These are phyloP conservation scores for Cepaea nemoralis DNA, from an alignment of 1,140 invertebrate species.

Conservation along the genomic window DNA sequence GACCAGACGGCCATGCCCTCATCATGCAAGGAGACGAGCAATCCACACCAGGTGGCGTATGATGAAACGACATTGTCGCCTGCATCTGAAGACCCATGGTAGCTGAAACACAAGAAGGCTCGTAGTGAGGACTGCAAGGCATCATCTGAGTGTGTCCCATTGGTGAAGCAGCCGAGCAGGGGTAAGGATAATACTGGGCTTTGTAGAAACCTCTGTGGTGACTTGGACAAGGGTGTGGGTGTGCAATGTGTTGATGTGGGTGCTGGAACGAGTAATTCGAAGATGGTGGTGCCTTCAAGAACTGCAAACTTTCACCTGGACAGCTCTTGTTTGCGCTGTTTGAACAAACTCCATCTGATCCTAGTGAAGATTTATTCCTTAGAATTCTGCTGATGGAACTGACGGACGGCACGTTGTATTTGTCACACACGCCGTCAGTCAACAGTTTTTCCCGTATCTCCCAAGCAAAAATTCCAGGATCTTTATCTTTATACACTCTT, in stretches of 20 bases:
- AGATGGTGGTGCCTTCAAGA: conserved; percentile 21
- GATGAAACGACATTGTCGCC: conserved; percentile 34
- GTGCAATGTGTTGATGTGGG: conserved; percentile 29
- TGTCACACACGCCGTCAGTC: conserved; percentile 89
- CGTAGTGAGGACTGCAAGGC: conserved; percentile 41
- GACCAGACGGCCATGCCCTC: no score
- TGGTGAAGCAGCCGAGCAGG: conserved; percentile 56
- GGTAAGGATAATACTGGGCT: conserved; percentile 65
- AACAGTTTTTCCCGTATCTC: conserved; percentile 88
- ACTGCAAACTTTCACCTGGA: conserved; percentile 15
- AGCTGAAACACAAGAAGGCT: neutral
- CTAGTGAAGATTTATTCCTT: conserved; percentile 81
- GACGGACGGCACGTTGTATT: conserved; percentile 98
- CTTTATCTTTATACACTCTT: conserved; percentile 91
- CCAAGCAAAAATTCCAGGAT: conserved; percentile 95
- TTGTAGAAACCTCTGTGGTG: conserved; percentile 58
- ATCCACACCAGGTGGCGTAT: no score
- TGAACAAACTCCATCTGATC: conserved; percentile 67
- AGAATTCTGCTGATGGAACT: conserved; percentile 94
- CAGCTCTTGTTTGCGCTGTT: conserved; percentile 19
- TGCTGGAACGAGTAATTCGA: conserved; percentile 37
- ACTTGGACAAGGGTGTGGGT: conserved; percentile 41
- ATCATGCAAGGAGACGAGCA: no score
- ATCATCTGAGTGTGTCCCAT: conserved; percentile 57
- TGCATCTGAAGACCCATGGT: conserved; percentile 32